These are phyloP conservation scores for Conus canariensis DNA, from an alignment of 2,888 invertebrate genomes.

Conservation along the genomic window DNA sequence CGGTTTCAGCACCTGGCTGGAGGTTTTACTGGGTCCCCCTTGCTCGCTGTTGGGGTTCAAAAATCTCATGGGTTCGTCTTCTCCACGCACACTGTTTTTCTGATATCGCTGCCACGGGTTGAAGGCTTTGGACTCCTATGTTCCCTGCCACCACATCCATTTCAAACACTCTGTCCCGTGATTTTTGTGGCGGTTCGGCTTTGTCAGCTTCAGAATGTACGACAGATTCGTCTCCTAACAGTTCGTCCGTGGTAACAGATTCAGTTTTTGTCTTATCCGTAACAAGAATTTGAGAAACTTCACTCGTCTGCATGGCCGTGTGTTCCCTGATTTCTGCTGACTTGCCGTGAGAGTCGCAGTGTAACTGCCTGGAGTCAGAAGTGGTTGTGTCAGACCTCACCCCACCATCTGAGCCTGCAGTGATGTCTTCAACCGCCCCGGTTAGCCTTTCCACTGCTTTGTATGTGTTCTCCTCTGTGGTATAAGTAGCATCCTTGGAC, in stretches of 20 bases:
- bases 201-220: neutral
- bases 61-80: neutral
- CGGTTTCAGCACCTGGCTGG: neutral
- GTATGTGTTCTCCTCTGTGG: neutral
- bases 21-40: neutral
- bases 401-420: neutral
- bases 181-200: neutral
- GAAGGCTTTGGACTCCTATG: neutral
- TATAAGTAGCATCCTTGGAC: neutral
- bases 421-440: neutral
- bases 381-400: neutral
- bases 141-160: conserved; percentile 26
- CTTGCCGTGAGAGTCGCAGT: too few relatives aligned
- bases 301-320: neutral
- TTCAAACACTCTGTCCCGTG: neutral
- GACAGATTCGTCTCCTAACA: neutral
- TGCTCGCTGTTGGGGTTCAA: neutral
- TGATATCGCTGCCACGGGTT: neutral
- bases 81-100: neutral
- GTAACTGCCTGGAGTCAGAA: neutral
- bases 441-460: neutral
- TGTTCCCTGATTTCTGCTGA: neutral
- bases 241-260: neutral
- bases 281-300: neutral
- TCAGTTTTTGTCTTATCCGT: neutral